Evolutionary conservation across 2,888 invertebrate species (phyloP).

Genomic region (Pherbina coryleti): DNA sequence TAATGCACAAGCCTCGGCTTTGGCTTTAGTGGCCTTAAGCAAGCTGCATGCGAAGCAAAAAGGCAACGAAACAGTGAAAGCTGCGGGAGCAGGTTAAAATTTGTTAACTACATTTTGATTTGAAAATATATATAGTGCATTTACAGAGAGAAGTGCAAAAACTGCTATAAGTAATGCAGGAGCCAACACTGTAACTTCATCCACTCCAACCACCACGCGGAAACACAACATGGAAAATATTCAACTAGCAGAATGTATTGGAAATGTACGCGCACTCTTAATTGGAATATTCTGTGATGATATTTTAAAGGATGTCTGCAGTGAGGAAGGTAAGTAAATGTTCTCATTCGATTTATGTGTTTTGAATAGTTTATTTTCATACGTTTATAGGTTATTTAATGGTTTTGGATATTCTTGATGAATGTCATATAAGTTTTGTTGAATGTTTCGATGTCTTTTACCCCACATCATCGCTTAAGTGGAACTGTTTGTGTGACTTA

Average conservation of each 20-base stretch:
- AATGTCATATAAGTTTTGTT: slow-evolving; percentile 91
- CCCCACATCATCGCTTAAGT: slow-evolving; percentile 92
- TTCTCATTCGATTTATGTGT: not conserved
- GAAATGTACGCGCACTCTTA: slow-evolving; percentile 84
- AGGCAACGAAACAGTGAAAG: slow-evolving; percentile 32
- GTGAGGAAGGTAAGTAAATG: slow-evolving; percentile 62
- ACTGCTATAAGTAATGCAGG: not conserved
- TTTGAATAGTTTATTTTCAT: not conserved
- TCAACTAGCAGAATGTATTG: slow-evolving; percentile 86
- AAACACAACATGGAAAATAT: slow-evolving; percentile 75
- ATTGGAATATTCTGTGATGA: slow-evolving; percentile 86
- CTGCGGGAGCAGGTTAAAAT: not conserved
- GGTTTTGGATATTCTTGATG: slow-evolving; percentile 83
- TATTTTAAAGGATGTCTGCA: slow-evolving; percentile 69
- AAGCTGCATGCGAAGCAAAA: slow-evolving; percentile 51
- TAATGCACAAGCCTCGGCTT: slow-evolving; percentile 41
- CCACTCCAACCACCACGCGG: slow-evolving; percentile 49
- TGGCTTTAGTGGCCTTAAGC: slow-evolving; percentile 49
- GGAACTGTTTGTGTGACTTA: slow-evolving; percentile 90
- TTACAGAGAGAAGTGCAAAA: slow-evolving; percentile 53
- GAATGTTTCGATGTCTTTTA: slow-evolving; percentile 96
- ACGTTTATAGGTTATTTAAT: slow-evolving; percentile 71
- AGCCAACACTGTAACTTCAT: slow-evolving; percentile 7
- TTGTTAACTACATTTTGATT: not conserved
- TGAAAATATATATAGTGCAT: not conserved